Evolutionary conservation across 2,113 vertebrate species (phyloP).

Genomic region (Microtus montanus): DNA sequence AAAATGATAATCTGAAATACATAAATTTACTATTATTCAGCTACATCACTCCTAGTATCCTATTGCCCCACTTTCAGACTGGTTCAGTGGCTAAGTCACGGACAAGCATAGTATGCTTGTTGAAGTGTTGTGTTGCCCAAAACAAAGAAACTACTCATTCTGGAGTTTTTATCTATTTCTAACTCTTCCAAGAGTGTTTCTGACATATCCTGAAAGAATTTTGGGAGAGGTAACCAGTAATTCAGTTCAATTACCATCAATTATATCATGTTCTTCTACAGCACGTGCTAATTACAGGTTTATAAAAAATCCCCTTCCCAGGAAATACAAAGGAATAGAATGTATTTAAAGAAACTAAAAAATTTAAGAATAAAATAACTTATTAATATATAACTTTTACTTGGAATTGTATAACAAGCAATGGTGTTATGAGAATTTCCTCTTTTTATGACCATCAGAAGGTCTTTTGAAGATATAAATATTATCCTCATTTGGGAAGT

Average conservation of each 20-base stretch:
- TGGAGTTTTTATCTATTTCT: neutral
- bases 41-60: fast-evolving
- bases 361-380: neutral
- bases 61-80: too few species aligned
- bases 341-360: neutral
- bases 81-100: neutral
- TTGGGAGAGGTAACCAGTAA: neutral
- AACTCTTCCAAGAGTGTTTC: neutral
- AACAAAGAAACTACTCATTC: neutral
- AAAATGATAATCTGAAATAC: too few species aligned
- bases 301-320: neutral
- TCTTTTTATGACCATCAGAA: neutral
- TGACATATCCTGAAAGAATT: neutral
- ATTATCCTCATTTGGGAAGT: neutral
- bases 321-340: neutral
- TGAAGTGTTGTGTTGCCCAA: neutral
- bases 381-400: neutral
- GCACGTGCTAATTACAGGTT: neutral
- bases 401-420: neutral
- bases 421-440: fast-evolving
- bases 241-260: neutral
- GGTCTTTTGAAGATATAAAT: neutral
- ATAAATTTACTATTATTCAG: fast-evolving
- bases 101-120: neutral
- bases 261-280: neutral